These are phyloP conservation scores for Notarius lentiginosus DNA, from an alignment of 2,113 vertebrate species.

Conservation along the genomic window DNA sequence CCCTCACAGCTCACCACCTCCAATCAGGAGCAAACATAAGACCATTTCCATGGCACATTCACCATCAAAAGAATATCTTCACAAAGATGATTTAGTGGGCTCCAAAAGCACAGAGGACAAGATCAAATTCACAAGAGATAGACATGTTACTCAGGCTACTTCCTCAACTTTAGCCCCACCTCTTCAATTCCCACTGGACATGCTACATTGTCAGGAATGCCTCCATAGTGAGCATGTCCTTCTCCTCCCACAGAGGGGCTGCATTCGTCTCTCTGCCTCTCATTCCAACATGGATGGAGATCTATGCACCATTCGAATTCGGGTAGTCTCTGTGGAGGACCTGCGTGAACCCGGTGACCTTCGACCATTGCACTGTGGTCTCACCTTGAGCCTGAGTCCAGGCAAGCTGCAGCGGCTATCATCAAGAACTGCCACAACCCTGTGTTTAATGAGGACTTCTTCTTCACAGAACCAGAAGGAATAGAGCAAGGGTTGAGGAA, in stretches of 20 bases:
- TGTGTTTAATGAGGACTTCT: slow-evolving; percentile 77
- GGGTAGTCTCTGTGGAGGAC: slow-evolving; percentile 68
- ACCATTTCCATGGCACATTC: background rate
- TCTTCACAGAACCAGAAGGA: slow-evolving; percentile 69
- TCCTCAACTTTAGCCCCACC: slow-evolving; percentile 57
- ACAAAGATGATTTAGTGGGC: background rate
- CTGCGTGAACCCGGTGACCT: slow-evolving; percentile 52
- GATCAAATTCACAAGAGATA: background rate
- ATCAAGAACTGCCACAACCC: slow-evolving; percentile 66
- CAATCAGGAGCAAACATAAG: slow-evolving; percentile 38
- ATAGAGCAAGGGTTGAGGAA: slow-evolving; percentile 55
- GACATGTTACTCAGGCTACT: background rate
- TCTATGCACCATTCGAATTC: slow-evolving; percentile 59
- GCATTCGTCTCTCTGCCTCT: slow-evolving; percentile 61
- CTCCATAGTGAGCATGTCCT: slow-evolving; percentile 66
- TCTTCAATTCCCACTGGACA: slow-evolving; percentile 60
- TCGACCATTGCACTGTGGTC: slow-evolving; percentile 60
- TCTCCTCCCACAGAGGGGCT: slow-evolving; percentile 61
- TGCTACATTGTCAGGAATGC: slow-evolving; percentile 66
- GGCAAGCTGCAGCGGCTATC: slow-evolving; percentile 70
- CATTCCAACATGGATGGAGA: slow-evolving; percentile 35
- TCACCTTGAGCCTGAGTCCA: slow-evolving; percentile 69
- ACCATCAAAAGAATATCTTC: background rate
- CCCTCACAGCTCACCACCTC: slow-evolving; percentile 57
- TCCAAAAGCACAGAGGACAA: slow-evolving; percentile 13